Base-by-base conservation (phyloP, 2,888 invertebrate genomes). In the Erebia aethiops region DNA sequence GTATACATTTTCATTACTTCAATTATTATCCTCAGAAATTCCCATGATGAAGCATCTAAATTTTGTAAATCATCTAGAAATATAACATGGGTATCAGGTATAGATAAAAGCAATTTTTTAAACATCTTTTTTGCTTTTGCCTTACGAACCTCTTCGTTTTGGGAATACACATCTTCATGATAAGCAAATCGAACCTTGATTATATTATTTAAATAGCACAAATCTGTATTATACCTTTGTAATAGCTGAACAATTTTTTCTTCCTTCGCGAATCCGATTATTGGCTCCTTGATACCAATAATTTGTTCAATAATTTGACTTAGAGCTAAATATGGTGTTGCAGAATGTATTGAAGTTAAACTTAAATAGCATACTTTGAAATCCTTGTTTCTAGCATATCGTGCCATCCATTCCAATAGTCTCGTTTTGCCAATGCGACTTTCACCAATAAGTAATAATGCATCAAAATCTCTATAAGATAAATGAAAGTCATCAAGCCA, bases 401-500 rank as follows among this genome's bases (percentile, higher is more conserved):
- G 84, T 1, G 86, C 82, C 88, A 93, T 94, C 82, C 94, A 93
- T 77, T 94, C 92, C 70, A 95, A 80, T 60, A 95, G 78, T 74
- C 94, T 89, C 26, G 93, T 94, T 81, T 95, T 95, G 2, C 96
- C 96, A 14, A 94, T 88, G 35, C 95, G 90, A 13, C 89, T 84
- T 70, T 92, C 90, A 41, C 95, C 95, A 74, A 94, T 88, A 49
- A 95, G 85, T 69, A 95, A 84, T 41, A 95, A 82, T 4, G 95
- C 95, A 78, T 92, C 88, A 75, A 92, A 94, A 75, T 84, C 84
- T 80, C 91, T 81, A 76, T 78, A 82, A 66, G 77, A 66, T 72
- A 76, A 69, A 74, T 79, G 65, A 64, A 77, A 80, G 8, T 86
- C 83, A 64, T 84, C 79, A 1, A 94, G 76, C 87, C 90, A 90